Percentiles rank a stretch among this genome's conserved stretches.
Evolutionary conservation across 2,888 invertebrate genomes (phyloP).

Genomic region (Trachelus tabidus): DNA sequence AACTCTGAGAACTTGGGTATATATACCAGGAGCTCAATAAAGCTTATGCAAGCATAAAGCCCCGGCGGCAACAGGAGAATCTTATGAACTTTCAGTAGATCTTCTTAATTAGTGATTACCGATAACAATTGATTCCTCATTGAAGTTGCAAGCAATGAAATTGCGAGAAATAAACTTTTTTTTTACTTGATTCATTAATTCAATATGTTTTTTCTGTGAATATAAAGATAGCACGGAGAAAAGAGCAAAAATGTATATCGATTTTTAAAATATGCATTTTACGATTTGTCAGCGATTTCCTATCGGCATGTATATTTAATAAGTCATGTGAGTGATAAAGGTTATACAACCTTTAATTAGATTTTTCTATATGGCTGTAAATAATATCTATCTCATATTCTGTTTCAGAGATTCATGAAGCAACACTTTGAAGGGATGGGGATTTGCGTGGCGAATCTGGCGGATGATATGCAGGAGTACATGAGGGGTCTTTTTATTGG

Average conservation of each 20-base stretch:
- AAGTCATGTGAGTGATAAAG: too few species aligned
- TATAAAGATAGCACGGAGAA: too few species aligned
- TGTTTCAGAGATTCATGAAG: conserved; percentile 68
- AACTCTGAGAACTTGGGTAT: neutral
- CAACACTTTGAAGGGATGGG: conserved; percentile 70
- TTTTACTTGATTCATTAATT: too few species aligned
- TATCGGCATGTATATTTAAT: neutral
- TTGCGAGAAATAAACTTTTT: too few species aligned
- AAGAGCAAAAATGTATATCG: too few species aligned
- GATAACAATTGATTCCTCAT: too few species aligned
- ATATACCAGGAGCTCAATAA: neutral
- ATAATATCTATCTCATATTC: conserved; percentile 21
- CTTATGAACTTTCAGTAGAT: neutral
- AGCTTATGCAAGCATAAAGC: neutral
- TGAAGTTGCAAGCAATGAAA: too few species aligned
- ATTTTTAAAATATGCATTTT: too few species aligned
- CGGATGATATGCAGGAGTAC: conserved; percentile 76
- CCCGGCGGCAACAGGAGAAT: neutral
- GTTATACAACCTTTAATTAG: too few species aligned
- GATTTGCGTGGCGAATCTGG: conserved; percentile 74
- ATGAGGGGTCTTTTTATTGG: conserved; percentile 73
- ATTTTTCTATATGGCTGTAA: too few species aligned
- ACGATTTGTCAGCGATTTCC: neutral
- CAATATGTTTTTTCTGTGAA: too few species aligned
- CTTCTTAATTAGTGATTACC: too few species aligned